Conservation (phyloP, 2,888 invertebrate species). For the Trachelus stipa region DNA sequence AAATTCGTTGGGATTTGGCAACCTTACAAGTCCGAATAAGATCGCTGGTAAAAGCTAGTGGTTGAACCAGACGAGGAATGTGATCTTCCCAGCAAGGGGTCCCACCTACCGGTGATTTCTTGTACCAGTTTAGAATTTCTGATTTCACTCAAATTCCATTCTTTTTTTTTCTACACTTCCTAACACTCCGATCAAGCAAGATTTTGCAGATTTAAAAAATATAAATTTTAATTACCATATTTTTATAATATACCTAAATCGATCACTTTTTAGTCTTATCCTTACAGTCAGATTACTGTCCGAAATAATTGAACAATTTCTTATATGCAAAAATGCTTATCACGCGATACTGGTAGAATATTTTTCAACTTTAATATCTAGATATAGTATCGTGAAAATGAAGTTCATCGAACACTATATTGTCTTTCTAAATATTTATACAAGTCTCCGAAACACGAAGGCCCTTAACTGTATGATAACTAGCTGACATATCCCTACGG, state of each 20-base stretch:
- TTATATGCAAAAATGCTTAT: neutral
- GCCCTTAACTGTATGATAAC: neutral
- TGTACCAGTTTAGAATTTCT: neutral
- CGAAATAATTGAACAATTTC: neutral
- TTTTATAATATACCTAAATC: neutral
- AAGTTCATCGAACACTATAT: neutral
- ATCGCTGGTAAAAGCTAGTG: neutral
- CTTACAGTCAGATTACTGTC: neutral
- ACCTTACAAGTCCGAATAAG: neutral
- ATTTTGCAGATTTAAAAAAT: neutral
- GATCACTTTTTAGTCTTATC: neutral
- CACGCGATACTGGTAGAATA: neutral
- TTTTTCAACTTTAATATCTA: neutral
- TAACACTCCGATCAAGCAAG: neutral
- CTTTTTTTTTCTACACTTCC: neutral
- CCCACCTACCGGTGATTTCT: neutral
- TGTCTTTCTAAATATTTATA: neutral
- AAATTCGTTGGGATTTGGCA: neutral
- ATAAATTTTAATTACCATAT: neutral
- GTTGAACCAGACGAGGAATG: neutral
- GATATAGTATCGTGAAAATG: neutral
- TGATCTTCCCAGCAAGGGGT: neutral
- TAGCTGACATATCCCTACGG: neutral
- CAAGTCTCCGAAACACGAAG: neutral
- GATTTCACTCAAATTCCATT: neutral